Evolutionary conservation across 2,113 vertebrate genomes (phyloP), one percentile per base, ranked within the genome.

Genomic region (Eurypyga helias): DNA sequence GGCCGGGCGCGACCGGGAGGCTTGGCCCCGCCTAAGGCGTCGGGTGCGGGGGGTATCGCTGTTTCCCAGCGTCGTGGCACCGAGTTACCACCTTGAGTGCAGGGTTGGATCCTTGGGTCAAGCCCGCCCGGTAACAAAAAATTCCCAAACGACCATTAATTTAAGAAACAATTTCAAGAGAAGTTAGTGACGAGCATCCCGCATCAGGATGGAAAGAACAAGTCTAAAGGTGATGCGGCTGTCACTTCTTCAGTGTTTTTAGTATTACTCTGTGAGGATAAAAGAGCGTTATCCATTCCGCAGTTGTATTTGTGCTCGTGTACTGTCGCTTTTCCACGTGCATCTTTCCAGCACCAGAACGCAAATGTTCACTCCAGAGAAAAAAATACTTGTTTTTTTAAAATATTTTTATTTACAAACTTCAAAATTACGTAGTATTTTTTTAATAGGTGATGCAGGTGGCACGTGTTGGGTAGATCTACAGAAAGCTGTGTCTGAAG

Each of bases 241-340:
- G 45, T 55, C 8, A 0, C 28, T 41, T 83, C 16, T 17, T 2
- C 19, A 52, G 36, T 8, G 51, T 0, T 7, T 33, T 8, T 13
- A 14, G 5, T 55, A 1, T 28, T 6, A 6, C 48, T 16, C 20
- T 0, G 4, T 33, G 29, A 57, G 26, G 33, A 29, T 54, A 13
- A 31, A 49, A 17, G 8, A 17, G 34, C 17, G 0, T 38, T 48
- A 11, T 20, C 38, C 8, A 0, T 64, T 23, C n/a, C 43, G 23
- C 13, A 4, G 10, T 9, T 55, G 13, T n/a, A 1, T 55, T 55
- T 58, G 33, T 69, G 45, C 34, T 73, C 13, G 0, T 0, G 0
- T 16, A 7, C 33, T 3, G 9, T 60, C 25, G 0, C 41, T 51
- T 52, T 51, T 61, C 77, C 24, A 5, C 3, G 5, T 19, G 19